phyloP scores from a whole-genome alignment of 2,113 vertebrate genomes.

The Cyprinodon brontotheroides region DNA sequence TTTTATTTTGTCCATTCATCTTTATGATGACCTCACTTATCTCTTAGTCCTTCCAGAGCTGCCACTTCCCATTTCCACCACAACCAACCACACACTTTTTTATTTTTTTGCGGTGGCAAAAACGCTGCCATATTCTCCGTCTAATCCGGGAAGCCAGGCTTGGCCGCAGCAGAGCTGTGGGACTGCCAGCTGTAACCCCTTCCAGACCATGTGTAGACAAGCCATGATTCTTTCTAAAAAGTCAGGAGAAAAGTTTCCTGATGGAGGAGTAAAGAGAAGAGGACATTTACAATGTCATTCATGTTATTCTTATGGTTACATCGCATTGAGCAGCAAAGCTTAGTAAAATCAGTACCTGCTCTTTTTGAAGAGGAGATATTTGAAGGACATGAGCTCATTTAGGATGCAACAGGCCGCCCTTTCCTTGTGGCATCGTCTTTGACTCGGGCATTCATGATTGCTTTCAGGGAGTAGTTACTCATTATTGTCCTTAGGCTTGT shows the following conservation, averaged over 20 bases:
- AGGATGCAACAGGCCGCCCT: constrained; percentile 60
- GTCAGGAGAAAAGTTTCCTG: constrained; percentile 48
- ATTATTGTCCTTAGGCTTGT: constrained; percentile 49
- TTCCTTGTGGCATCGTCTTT: constrained; percentile 61
- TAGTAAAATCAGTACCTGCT: constrained; percentile 34
- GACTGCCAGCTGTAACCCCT: constrained; percentile 50
- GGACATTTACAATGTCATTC: constrained; percentile 62
- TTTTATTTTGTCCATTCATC: constrained; percentile 71
- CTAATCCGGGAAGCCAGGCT: constrained; percentile 60
- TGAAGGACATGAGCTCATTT: constrained; percentile 70
- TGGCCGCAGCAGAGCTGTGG: constrained; percentile 53
- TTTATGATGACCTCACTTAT: constrained; percentile 73
- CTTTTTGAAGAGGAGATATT: constrained; percentile 41
- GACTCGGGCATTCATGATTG: constrained; percentile 64
- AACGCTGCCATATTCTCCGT: constrained; percentile 67
- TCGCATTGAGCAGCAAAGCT: constrained; percentile 43
- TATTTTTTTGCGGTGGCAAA: constrained; percentile 48
- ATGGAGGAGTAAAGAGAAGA: constrained; percentile 14
- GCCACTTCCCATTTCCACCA: constrained; percentile 66
- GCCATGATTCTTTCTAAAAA: constrained; percentile 43
- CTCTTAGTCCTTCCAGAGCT: constrained; percentile 64
- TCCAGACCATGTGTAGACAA: constrained; percentile 55
- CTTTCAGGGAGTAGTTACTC: constrained; percentile 71
- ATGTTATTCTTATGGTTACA: constrained; percentile 42
- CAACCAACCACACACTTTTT: constrained; percentile 54